A percentile compares a stretch with the other conserved stretches of the same genome.
Conservation (phyloP, 2,797 vertebrate species). For the Pipistrellus nathusii region DNA sequence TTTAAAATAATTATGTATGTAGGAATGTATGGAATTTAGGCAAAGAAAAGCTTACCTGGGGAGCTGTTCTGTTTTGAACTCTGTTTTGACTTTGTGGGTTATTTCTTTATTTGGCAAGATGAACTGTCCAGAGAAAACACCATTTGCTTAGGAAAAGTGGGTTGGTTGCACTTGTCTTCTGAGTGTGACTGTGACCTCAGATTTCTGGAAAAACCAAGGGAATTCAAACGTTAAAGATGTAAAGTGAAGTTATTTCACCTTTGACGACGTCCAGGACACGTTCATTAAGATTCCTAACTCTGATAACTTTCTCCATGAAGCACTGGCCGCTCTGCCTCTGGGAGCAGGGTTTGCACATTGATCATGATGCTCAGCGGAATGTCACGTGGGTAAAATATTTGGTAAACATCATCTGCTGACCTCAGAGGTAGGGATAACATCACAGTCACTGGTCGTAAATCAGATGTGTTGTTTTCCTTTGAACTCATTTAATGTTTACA, state of each 20-base stretch:
- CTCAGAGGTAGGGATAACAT: neutral
- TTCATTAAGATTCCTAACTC: constrained; percentile 22
- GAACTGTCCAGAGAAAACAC: neutral
- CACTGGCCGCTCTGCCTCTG: neutral
- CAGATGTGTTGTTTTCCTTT: neutral
- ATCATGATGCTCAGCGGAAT: neutral
- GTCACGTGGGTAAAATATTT: neutral
- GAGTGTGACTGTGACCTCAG: neutral
- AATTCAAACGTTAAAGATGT: neutral
- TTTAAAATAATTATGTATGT: neutral
- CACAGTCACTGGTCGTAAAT: neutral
- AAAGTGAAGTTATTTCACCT: neutral
- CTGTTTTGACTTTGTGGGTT: neutral
- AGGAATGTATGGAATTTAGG: neutral
- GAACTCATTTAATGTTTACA: neutral
- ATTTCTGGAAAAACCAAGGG: neutral
- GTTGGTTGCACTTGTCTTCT: neutral
- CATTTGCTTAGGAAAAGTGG: neutral
- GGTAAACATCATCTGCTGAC: neutral
- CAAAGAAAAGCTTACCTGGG: neutral
- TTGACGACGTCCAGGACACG: neutral
- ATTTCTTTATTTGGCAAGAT: neutral
- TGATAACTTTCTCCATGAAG: constrained; percentile 14
- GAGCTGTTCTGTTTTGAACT: constrained; percentile 13
- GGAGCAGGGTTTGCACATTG: neutral